Base-by-base conservation (phyloP, 1,140 invertebrate species). In the Aphaenogaster ashmeadi region DNA sequence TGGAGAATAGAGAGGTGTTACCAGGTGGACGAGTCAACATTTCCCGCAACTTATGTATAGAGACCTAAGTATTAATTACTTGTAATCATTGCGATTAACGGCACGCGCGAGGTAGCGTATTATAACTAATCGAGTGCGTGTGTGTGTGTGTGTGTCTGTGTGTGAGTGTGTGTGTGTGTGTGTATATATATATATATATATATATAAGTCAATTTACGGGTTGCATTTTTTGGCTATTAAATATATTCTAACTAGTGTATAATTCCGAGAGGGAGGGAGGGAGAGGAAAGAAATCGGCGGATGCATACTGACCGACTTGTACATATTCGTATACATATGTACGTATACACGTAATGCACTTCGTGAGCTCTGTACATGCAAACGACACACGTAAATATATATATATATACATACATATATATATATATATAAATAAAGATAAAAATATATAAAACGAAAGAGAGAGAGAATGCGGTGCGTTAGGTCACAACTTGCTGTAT, bases 141-240 rank as follows among this genome's bases (percentile, higher is more conserved):
- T 66, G 62, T n/a, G 7, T 66, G 36, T 18, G 36, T 36, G 33
- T 18, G 27, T 33, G 33, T 66, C n/a, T n/a, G n/a, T n/a, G n/a
- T n/a, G n/a, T n/a, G n/a, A n/a, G 36, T 36, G 33, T 18, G 33
- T 41, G 62, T 18, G 62, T n/a, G 38, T 67, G 38, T 13, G 11
- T 47, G 21, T 69, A 8, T 69, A 0, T 69, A 15, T 47, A 15
- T 69, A 50, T 18, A 15, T 27, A 50, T 69, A 86, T 89, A 86
- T 88, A 90, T 86, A 67, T 87, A 80, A 88, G 77, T 91, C 88
- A 90, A 90, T 85, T 87, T 91, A 91, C 85, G 81, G 87, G 83
- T 91, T 91, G 71, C 80, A 91, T 79, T 91, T 75, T 91, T 91
- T 91, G 80, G 87, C 62, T 89, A 87, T 91, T 87, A 89, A 89